A percentile compares a stretch with the other conserved stretches of the same genome.
phyloP scores from a whole-genome alignment of 2,888 invertebrate species.

The Xiphydria camelus region DNA sequence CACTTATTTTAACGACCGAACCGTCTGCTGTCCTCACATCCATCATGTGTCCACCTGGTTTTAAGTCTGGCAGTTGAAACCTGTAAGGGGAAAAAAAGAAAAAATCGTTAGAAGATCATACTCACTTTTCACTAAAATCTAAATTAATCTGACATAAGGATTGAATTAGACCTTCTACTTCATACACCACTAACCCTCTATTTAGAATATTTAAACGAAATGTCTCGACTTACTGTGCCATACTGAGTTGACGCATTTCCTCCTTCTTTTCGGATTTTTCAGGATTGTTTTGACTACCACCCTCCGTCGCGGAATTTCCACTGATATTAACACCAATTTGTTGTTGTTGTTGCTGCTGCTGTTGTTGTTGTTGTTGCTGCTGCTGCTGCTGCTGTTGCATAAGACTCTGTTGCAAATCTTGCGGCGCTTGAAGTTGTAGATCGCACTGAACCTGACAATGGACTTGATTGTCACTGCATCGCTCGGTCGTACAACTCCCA shows the following conservation, averaged over 20 bases:
- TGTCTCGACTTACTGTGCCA: constrained; percentile 53
- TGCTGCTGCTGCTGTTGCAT: constrained; percentile 64
- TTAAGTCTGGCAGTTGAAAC: constrained; percentile 58
- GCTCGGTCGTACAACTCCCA: constrained; percentile 51
- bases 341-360: constrained; percentile 38
- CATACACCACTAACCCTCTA: no score
- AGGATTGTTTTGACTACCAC: constrained; percentile 40
- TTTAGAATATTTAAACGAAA: no score
- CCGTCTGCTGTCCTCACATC: constrained; percentile 71
- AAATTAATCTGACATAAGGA: neutral
- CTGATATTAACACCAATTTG: constrained; percentile 47
- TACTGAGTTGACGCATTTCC: constrained; percentile 52
- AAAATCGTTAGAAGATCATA: neutral
- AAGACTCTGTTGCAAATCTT: constrained; percentile 53
- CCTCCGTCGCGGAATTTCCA: constrained; percentile 40
- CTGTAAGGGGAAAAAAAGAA: constrained; percentile 31
- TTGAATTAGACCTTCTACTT: no score
- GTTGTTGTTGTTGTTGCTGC: constrained; percentile 62
- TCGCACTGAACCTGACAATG: constrained; percentile 57
- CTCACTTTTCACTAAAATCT: neutral
- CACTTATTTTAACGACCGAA: constrained; percentile 74
- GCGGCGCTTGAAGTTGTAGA: constrained; percentile 55
- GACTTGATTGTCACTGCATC: constrained; percentile 54
- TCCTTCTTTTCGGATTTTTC: constrained; percentile 50
- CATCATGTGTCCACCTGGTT: constrained; percentile 61